A percentile compares a stretch with the other conserved stretches of the same genome.
Conservation (phyloP, 1,140 invertebrate species). For the Teleopsis dalmanni region DNA sequence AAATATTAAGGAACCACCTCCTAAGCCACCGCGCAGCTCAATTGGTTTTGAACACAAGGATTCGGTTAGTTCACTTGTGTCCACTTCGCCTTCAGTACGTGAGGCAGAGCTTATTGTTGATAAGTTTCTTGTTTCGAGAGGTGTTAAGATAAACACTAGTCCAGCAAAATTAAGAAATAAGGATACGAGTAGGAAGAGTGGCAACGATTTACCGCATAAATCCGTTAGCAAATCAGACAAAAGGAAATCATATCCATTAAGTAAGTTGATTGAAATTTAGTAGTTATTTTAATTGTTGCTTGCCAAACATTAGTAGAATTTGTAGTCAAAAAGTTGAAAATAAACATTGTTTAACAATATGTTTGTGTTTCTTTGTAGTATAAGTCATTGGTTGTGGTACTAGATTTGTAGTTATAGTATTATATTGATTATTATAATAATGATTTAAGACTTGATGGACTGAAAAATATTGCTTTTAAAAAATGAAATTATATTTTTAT, state of each 20-base stretch:
- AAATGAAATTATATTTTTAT: too few species aligned
- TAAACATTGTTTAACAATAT: too few species aligned
- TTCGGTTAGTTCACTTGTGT: conserved; percentile 21
- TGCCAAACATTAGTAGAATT: neutral
- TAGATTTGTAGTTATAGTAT: neutral
- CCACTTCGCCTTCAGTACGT: conserved; percentile 30
- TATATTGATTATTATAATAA: neutral
- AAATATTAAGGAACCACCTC: conserved; percentile 21
- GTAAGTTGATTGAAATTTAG: conserved; percentile 20
- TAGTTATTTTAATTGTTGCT: neutral
- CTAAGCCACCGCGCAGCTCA: conserved; percentile 31
- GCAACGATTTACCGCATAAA: neutral
- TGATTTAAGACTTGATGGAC: neutral
- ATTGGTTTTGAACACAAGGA: conserved; percentile 24
- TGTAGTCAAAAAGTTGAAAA: conserved; percentile 5
- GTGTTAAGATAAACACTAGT: conserved; percentile 19
- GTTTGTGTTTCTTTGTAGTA: conserved; percentile 6
- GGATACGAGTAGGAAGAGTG: neutral
- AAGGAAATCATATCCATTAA: conserved; percentile 30
- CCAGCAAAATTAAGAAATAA: neutral
- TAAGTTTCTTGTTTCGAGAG: conserved; percentile 27
- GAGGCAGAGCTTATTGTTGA: conserved; percentile 34
- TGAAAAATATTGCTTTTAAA: too few species aligned
- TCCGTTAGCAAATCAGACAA: conserved; percentile 8
- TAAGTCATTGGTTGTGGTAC: neutral